Conservation (phyloP, 2,888 invertebrate species). For the Tanaodytes sp. region DNA sequence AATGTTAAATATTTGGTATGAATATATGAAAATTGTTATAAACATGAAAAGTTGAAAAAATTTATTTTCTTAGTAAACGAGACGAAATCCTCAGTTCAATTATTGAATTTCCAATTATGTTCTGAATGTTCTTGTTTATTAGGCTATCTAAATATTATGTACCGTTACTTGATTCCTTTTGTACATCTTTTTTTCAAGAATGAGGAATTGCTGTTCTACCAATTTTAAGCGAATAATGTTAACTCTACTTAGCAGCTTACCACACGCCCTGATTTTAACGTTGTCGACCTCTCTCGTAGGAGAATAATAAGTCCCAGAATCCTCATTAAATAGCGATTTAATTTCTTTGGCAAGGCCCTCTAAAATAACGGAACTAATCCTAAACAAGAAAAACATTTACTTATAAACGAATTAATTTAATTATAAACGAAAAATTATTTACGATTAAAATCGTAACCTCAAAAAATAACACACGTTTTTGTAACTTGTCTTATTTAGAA, state of each 20-base stretch:
- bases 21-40: not conserved
- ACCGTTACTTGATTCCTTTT: too few relatives aligned
- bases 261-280: constrained; percentile 5
- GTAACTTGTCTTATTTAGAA: too few relatives aligned
- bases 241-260: constrained; percentile 13
- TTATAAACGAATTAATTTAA: too few relatives aligned
- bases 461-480: too few relatives aligned
- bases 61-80: not conserved
- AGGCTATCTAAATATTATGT: too few relatives aligned
- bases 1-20: not conserved
- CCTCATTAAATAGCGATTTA: constrained; percentile 3
- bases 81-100: not conserved
- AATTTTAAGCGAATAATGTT: constrained; percentile 10
- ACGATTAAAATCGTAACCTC: too few relatives aligned
- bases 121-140: too few relatives aligned
- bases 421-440: too few relatives aligned
- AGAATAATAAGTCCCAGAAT: constrained; percentile 12
- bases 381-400: too few relatives aligned
- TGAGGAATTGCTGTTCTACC: constrained; percentile 12
- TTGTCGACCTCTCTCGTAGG: not conserved
- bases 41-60: not conserved
- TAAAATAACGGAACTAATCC: not conserved
- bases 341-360: constrained; percentile 9
- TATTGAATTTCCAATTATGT: not conserved
- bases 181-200: not conserved